Conservation (phyloP, 1,140 invertebrate species). For the Sinella curviseta region DNA sequence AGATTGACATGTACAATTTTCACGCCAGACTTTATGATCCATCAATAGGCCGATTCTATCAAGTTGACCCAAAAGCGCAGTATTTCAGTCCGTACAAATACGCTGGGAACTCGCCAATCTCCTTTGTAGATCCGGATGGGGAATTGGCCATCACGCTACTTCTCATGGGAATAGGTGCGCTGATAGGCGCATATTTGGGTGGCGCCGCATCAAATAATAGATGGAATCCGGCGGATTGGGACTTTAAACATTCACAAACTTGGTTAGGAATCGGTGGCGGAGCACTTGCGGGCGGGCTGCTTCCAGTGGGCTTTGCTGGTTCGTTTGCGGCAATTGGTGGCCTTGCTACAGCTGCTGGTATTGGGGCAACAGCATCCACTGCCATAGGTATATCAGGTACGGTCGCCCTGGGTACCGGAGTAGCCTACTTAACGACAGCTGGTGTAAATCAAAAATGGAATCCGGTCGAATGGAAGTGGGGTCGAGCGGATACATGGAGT, state of each 20-base stretch:
- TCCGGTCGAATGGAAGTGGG: conserved; percentile 23
- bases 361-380: neutral
- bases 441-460: conserved; percentile 16
- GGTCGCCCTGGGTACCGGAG: conserved; percentile 24
- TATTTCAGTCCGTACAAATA: conserved; percentile 41
- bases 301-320: conserved; percentile 24
- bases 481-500: conserved; percentile 10
- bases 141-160: neutral
- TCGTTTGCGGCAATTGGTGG: conserved; percentile 15
- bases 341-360: neutral
- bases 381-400: neutral
- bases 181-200: conserved; percentile 17
- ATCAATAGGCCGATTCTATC: conserved; percentile 32
- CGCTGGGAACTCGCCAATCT: conserved; percentile 33
- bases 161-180: neutral
- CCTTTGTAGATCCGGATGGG: conserved; percentile 38
- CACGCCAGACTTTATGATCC: conserved; percentile 35
- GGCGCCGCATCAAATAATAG: conserved; percentile 27
- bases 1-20: conserved; percentile 32
- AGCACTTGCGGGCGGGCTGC: neutral
- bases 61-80: conserved; percentile 31
- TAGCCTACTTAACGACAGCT: conserved; percentile 8
- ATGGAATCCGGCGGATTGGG: conserved; percentile 27
- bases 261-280: conserved; percentile 27
- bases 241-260: neutral